phyloP scores from a whole-genome alignment of 2,113 vertebrate species.

The Connochaetes taurinus region DNA sequence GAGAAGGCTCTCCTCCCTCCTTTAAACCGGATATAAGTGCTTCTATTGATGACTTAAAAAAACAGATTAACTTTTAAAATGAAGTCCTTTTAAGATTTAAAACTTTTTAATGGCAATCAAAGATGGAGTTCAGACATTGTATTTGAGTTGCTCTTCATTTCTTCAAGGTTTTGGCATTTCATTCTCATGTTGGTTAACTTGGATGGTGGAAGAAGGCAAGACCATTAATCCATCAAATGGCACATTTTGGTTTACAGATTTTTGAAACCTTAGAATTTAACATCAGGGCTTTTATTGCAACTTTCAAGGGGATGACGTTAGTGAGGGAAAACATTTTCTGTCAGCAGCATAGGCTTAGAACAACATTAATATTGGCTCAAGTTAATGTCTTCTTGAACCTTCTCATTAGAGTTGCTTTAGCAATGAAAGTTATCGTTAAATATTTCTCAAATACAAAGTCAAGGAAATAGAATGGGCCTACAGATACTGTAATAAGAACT shows the following conservation, averaged over 20 bases:
- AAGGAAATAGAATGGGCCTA: neutral
- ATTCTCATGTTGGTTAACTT: neutral
- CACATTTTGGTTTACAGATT: neutral
- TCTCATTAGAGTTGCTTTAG: conserved; percentile 1
- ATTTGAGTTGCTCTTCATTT: neutral
- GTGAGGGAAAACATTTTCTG: neutral
- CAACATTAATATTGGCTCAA: conserved; percentile 9
- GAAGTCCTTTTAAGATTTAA: conserved; percentile 37
- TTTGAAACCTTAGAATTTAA: conserved; percentile 23
- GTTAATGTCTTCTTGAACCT: neutral
- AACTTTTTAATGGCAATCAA: neutral
- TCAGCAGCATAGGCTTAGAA: neutral
- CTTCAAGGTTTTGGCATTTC: conserved; percentile 29
- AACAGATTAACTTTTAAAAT: neutral
- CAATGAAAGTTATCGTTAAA: neutral
- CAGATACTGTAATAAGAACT: neutral
- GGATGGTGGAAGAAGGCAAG: neutral
- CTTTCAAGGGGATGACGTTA: neutral
- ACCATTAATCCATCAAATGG: neutral
- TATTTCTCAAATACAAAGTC: conserved; percentile 23
- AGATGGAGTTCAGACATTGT: neutral
- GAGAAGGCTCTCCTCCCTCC: neutral
- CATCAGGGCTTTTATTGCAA: neutral
- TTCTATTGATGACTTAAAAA: conserved; percentile 10
- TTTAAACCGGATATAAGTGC: neutral